phyloP scores from a whole-genome alignment of 2,888 invertebrate genomes.

The Xylocampa areola region DNA sequence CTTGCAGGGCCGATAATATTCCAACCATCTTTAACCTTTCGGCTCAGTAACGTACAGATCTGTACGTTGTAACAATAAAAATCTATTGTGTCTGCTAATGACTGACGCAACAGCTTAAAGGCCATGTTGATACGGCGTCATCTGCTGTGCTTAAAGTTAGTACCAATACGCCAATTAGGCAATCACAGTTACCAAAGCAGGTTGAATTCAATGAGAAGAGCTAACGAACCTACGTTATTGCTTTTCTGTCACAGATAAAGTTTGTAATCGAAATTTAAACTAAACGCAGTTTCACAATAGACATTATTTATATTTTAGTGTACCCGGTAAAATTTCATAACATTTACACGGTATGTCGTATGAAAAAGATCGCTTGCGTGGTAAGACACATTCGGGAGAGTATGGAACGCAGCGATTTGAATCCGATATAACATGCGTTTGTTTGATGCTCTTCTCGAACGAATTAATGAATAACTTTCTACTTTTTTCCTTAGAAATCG shows the following conservation, averaged over 20 bases:
- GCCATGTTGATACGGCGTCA: too few species aligned
- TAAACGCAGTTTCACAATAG: slow-evolving; percentile 64
- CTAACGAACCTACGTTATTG: background rate
- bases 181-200: too few species aligned
- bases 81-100: too few species aligned
- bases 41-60: too few species aligned
- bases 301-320: slow-evolving; percentile 58
- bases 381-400: slow-evolving; percentile 64
- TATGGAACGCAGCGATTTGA: slow-evolving; percentile 67
- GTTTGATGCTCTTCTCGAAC: slow-evolving; percentile 64
- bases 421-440: slow-evolving; percentile 70
- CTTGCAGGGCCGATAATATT: too few species aligned
- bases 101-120: too few species aligned
- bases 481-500: slow-evolving; percentile 65
- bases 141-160: too few species aligned
- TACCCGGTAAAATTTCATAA: slow-evolving; percentile 67
- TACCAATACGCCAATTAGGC: too few species aligned
- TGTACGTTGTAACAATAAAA: too few species aligned
- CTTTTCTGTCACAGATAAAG: slow-evolving; percentile 50
- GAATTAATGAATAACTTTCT: slow-evolving; percentile 75
- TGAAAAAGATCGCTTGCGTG: slow-evolving; percentile 69
- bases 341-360: slow-evolving; percentile 49
- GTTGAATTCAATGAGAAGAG: background rate
- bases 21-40: too few species aligned
- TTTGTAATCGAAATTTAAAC: slow-evolving; percentile 63